A percentile compares a stretch with the other conserved stretches of the same genome.
phyloP scores from a whole-genome alignment of 1,140 invertebrate genomes.

The Bilobella aurantiaca region DNA sequence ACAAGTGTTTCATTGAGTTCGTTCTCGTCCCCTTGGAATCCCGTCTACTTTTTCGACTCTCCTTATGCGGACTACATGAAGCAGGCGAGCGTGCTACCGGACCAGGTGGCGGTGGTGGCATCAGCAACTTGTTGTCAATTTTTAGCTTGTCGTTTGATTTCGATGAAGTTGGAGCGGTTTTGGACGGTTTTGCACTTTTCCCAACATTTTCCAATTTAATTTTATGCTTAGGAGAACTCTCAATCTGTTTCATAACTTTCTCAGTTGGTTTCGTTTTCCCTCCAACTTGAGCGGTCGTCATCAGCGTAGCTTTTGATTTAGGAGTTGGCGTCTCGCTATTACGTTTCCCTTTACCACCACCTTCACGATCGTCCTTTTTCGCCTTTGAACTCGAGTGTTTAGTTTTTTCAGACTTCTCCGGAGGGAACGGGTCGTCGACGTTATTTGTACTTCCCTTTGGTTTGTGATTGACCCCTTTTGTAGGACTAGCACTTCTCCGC shows the following conservation, averaged over 20 bases:
- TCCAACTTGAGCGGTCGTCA: too few relatives aligned
- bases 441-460: background rate
- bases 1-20: too few relatives aligned
- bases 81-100: too few relatives aligned
- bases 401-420: background rate
- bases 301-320: background rate
- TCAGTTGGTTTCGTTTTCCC: too few relatives aligned
- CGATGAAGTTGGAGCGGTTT: background rate
- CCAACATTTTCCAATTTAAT: too few relatives aligned
- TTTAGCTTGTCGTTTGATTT: background rate
- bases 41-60: background rate
- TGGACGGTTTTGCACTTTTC: background rate
- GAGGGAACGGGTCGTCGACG: background rate
- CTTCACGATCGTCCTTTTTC: background rate
- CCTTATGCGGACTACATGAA: background rate
- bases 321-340: background rate
- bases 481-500: background rate
- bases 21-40: too few relatives aligned
- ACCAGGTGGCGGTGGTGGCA: background rate
- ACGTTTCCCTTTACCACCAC: background rate
- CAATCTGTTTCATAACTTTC: too few relatives aligned
- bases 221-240: too few relatives aligned
- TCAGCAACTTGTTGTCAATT: background rate
- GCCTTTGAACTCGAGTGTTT: background rate
- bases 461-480: background rate